A percentile compares a stretch with the other conserved stretches of the same genome.
phyloP scores from a whole-genome alignment of 2,113 vertebrate species.

The Protomyctophum bolini region DNA sequence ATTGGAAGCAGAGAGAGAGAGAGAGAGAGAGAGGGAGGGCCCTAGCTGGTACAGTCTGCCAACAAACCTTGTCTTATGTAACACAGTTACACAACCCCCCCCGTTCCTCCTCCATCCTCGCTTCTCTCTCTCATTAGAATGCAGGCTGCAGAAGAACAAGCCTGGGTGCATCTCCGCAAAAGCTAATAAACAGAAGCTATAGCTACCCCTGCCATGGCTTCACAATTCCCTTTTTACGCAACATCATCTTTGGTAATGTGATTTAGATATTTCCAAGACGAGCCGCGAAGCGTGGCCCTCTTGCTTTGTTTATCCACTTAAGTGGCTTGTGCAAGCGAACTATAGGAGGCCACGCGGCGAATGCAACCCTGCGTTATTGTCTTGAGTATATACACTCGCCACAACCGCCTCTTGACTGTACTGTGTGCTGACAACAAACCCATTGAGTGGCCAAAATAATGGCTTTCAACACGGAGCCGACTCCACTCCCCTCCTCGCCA shows the following conservation, averaged over 20 bases:
- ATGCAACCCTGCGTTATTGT: background rate
- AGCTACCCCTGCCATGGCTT: constrained; percentile 19
- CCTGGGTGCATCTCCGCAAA: constrained; percentile 36
- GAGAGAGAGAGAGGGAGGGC: constrained; percentile 34
- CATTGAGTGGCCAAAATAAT: constrained; percentile 16
- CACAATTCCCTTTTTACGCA: constrained; percentile 34
- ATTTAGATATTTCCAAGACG: constrained; percentile 1
- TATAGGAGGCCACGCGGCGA: background rate
- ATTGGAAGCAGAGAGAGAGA: background rate
- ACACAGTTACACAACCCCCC: constrained; percentile 67
- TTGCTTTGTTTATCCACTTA: background rate
- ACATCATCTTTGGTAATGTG: constrained; percentile 2
- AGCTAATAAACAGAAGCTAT: constrained; percentile 53
- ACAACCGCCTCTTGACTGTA: background rate
- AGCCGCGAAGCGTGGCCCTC: background rate
- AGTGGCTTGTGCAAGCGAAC: background rate
- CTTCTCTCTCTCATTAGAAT: constrained; percentile 66
- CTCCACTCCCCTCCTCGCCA: constrained; percentile 19
- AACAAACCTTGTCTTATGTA: constrained; percentile 64
- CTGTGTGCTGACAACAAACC: constrained; percentile 7
- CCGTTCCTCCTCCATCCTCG: constrained; percentile 2
- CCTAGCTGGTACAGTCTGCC: constrained; percentile 31
- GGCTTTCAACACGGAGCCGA: constrained; percentile 11
- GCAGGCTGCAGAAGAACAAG: constrained; percentile 61
- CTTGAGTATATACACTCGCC: background rate